Conservation (phyloP, 2,888 invertebrate genomes). For the Petrophora chlorosata region DNA sequence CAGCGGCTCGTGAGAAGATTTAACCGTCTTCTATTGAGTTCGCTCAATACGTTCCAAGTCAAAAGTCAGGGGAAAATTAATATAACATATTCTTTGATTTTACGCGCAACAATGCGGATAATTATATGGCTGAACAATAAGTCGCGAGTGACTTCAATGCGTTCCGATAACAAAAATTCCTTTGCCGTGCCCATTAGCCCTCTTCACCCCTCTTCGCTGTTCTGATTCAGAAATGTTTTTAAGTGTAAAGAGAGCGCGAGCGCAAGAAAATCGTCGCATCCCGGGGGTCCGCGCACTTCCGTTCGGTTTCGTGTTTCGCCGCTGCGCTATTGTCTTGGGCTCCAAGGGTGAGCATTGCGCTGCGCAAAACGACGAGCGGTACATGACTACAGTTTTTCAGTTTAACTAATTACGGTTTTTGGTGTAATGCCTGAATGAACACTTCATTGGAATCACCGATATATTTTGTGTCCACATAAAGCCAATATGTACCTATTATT, state of each 20-base stretch:
- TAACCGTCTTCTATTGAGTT: constrained; percentile 77
- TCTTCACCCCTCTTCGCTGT: constrained; percentile 49
- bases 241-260: constrained; percentile 59
- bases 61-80: constrained; percentile 78
- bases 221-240: constrained; percentile 42
- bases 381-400: constrained; percentile 16
- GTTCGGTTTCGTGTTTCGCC: constrained; percentile 74
- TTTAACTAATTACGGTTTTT: constrained; percentile 4
- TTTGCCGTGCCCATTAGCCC: constrained; percentile 62
- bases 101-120: constrained; percentile 74
- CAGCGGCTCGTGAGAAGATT: constrained; percentile 78
- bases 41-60: constrained; percentile 71
- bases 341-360: constrained; percentile 60
- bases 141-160: constrained; percentile 76
- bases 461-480: too few relatives aligned
- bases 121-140: constrained; percentile 79
- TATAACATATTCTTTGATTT: constrained; percentile 81
- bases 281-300: constrained; percentile 79
- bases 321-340: constrained; percentile 65
- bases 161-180: constrained; percentile 65
- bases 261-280: constrained; percentile 77
- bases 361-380: constrained; percentile 31
- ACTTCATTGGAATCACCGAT: background rate
- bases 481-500: too few relatives aligned
- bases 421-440: background rate